Conservation (phyloP, 2,113 vertebrate genomes). For the Eclectus roratus region DNA sequence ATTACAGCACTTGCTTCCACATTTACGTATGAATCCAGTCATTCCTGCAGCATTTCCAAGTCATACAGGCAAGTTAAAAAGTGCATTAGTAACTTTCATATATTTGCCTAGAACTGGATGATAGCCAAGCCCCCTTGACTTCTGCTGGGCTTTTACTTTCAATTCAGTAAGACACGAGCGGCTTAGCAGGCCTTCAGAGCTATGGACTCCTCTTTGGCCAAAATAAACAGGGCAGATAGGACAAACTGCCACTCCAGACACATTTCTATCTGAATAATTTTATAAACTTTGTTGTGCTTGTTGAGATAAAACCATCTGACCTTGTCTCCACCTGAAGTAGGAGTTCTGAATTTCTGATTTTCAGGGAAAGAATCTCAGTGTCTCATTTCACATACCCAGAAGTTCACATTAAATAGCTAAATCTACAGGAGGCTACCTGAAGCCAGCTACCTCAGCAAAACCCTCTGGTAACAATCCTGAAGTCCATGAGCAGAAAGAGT, state of each 20-base stretch:
- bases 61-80: neutral
- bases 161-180: neutral
- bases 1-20: neutral
- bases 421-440: neutral
- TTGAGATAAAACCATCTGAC: neutral
- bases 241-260: neutral
- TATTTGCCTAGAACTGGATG: neutral
- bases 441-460: neutral
- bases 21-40: neutral
- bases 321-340: neutral
- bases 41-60: neutral
- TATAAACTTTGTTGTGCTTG: neutral
- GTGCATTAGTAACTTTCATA: neutral
- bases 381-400: neutral
- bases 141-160: neutral
- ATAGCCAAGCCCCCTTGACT: neutral
- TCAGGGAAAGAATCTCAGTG: neutral
- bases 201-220: neutral
- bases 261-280: neutral
- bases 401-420: neutral
- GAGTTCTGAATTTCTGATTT: neutral
- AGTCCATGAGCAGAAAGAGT: neutral
- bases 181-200: neutral
- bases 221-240: neutral
- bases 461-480: neutral